Evolutionary conservation across 2,888 invertebrate genomes (phyloP).

Genomic region (Calameuta filiformis): DNA sequence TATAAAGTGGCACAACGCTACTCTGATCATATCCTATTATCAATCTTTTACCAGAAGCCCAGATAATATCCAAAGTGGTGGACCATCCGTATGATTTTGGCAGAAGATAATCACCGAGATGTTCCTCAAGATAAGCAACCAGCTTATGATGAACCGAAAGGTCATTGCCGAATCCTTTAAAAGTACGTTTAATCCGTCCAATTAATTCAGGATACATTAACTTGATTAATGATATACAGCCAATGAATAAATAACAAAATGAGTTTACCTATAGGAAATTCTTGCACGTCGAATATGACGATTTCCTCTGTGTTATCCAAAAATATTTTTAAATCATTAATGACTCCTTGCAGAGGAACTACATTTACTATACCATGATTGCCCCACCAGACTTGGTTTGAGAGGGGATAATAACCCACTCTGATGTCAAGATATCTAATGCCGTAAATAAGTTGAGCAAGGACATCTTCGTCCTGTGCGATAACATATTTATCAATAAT

Average conservation of each 20-base stretch:
- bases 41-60: slow-evolving; percentile 67
- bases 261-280: slow-evolving; percentile 70
- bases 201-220: not conserved
- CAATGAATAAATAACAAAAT: not conserved
- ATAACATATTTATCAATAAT: slow-evolving; percentile 68
- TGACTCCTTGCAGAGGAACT: slow-evolving; percentile 66
- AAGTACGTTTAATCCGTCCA: not conserved
- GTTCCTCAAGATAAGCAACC: slow-evolving; percentile 56
- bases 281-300: slow-evolving; percentile 72
- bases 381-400: slow-evolving; percentile 66
- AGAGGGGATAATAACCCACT: slow-evolving; percentile 67
- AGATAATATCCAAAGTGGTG: slow-evolving; percentile 67
- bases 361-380: slow-evolving; percentile 70
- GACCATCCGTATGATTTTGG: slow-evolving; percentile 65
- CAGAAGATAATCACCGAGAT: slow-evolving; percentile 59
- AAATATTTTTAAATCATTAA: slow-evolving; percentile 70
- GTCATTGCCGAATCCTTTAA: slow-evolving; percentile 63
- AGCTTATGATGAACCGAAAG: slow-evolving; percentile 58
- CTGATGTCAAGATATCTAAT: slow-evolving; percentile 73
- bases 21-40: slow-evolving; percentile 69
- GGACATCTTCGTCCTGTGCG: slow-evolving; percentile 71
- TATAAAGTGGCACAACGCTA: slow-evolving; percentile 48
- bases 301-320: slow-evolving; percentile 71
- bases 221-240: not conserved
- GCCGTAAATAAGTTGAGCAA: slow-evolving; percentile 72